Base-by-base conservation (phyloP, 2,888 invertebrate genomes). In the Rhaphigaster nebulosa region DNA sequence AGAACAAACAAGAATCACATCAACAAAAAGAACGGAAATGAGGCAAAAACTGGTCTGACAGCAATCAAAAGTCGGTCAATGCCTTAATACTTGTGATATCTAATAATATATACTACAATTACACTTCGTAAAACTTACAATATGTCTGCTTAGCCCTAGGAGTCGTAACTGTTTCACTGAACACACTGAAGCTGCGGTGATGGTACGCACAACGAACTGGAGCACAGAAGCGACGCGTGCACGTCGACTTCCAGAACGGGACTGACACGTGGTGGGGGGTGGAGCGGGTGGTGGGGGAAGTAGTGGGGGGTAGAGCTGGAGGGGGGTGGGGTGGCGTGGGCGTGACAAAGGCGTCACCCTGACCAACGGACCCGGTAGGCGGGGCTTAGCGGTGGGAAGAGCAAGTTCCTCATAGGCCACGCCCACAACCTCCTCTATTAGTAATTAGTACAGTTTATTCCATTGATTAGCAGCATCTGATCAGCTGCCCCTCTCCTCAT, bases 361-460 rank as follows among this genome's bases (percentile, higher is more conserved):
- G 45, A 45, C 84, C 84, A 50, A 84, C 80, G 45, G 84, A 2
- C 84, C 84, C n/a, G 65, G 88, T 41, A n/a, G 88, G 88, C 65
- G 88, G 56, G 45, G 88, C 88, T 18, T 41, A 1, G 1, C 6
- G 60, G 88, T 56, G 88, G 88, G 52, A 26, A 26, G 38, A 12
- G 34, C 1, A 8, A 54, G 88, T 20, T 41, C 60, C 88, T 23
- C 60, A 15, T 41, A 12, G 56, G 54, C 65, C 60, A 29, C 88
- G 34, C 88, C 88, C 88, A 60, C 60, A n/a, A 2, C n/a, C 41
- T 60, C 65, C 88, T 88, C 88, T 88, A 88, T 88, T 88, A 88
- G 88, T 88, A 88, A 88, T 88, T 88, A 88, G 88, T 88, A 88
- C 56, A 88, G 88, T 88, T 88, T 88, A 88, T 88, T 88, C 88